Conservation (phyloP, 2,797 vertebrate species). For the Malacoctenus gilli region DNA sequence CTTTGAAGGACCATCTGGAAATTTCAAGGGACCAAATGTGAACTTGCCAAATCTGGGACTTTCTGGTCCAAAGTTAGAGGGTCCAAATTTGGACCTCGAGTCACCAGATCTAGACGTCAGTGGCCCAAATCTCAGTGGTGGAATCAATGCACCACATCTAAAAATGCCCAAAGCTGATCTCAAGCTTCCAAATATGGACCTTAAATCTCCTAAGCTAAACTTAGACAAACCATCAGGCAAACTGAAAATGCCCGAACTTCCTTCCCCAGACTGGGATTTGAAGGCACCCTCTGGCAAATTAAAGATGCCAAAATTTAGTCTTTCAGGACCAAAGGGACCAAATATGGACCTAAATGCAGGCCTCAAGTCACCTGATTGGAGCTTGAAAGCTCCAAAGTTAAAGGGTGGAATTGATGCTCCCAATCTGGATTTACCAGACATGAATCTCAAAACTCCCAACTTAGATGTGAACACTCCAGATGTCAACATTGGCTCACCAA, state of each 20-base stretch:
- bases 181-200: conserved; percentile 39
- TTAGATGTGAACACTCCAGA: conserved; percentile 45
- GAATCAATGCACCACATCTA: conserved; percentile 44
- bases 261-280: conserved; percentile 45
- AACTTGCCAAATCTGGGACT: conserved; percentile 37
- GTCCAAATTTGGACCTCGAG: conserved; percentile 29
- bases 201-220: conserved; percentile 32
- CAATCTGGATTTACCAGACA: conserved; percentile 45
- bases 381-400: conserved; percentile 52
- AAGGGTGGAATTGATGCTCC: conserved; percentile 51
- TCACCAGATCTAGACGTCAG: conserved; percentile 36
- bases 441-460: conserved; percentile 36
- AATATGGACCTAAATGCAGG: conserved; percentile 20
- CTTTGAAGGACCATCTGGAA: conserved; percentile 42
- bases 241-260: conserved; percentile 52
- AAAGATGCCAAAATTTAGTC: conserved; percentile 44
- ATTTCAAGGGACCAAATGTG: conserved; percentile 52
- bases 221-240: conserved; percentile 45
- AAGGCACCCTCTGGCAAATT: conserved; percentile 46
- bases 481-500: conserved; percentile 27
- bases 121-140: conserved; percentile 58
- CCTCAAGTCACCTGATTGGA: conserved; percentile 18
- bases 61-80: conserved; percentile 38
- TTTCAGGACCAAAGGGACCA: conserved; percentile 53
- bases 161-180: conserved; percentile 32